These are phyloP conservation scores for Diorhabda elongata DNA, from an alignment of 1,140 invertebrate species.

Conservation along the genomic window DNA sequence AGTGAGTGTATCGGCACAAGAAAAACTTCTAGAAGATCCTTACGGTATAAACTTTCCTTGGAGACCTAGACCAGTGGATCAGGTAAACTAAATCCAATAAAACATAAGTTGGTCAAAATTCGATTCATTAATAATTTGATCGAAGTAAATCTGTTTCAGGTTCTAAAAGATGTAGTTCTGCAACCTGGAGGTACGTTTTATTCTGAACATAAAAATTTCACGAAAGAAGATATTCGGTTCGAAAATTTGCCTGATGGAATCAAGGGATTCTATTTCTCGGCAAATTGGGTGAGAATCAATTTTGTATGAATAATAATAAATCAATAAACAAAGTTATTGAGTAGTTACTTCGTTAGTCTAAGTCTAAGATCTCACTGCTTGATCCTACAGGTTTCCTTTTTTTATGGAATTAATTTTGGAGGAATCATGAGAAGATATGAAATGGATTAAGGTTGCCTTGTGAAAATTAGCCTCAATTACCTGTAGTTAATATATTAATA, in stretches of 20 bases:
- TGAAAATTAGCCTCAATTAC: too few relatives aligned
- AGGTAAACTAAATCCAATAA: conserved; percentile 32
- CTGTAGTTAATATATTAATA: too few relatives aligned
- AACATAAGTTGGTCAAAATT: background rate
- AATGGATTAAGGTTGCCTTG: too few relatives aligned
- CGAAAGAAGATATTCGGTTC: conserved; percentile 52
- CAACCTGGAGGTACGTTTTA: conserved; percentile 53
- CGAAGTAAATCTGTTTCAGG: conserved; percentile 32
- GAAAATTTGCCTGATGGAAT: conserved; percentile 58
- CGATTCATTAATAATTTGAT: background rate
- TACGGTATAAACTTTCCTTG: conserved; percentile 66
- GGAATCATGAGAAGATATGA: too few relatives aligned
- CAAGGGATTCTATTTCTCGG: conserved; percentile 76
- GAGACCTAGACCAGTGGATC: conserved; percentile 57
- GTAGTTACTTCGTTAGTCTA: too few relatives aligned
- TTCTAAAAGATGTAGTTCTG: conserved; percentile 59
- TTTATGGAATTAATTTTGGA: too few relatives aligned
- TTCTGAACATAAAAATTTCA: conserved; percentile 36
- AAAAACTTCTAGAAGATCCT: conserved; percentile 64
- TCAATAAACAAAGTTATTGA: background rate
- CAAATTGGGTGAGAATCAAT: conserved; percentile 66
- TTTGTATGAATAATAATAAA: background rate
- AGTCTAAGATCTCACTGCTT: too few relatives aligned
- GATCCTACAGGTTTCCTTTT: too few relatives aligned
- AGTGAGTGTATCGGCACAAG: conserved; percentile 56